Evolutionary conservation across 2,797 vertebrate genomes (phyloP).

Genomic region (Aphelocoma californica): DNA sequence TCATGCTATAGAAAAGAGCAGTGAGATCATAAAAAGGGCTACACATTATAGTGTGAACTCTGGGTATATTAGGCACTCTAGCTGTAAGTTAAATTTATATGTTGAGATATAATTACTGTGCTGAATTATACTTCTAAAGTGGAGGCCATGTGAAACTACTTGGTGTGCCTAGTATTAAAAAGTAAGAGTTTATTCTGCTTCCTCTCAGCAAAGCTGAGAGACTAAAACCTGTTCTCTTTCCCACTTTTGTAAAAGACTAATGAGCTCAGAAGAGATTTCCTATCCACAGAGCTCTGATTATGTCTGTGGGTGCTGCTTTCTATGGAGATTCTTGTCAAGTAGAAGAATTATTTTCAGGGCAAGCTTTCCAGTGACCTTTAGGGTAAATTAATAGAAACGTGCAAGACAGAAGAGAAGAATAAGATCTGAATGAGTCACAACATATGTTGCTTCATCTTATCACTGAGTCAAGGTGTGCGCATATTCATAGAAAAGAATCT

Average conservation of each 20-base stretch:
- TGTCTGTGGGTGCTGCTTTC: neutral
- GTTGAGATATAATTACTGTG: slow-evolving; percentile 11
- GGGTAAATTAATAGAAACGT: neutral
- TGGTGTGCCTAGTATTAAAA: neutral
- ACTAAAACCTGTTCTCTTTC: neutral
- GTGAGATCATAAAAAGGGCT: neutral
- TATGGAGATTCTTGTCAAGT: neutral
- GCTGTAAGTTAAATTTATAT: neutral
- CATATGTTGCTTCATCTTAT: neutral
- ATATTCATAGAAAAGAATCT: neutral
- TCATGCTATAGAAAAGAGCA: neutral
- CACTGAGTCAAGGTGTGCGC: neutral
- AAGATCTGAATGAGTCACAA: neutral
- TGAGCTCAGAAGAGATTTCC: neutral
- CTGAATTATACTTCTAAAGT: neutral
- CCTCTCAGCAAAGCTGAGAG: neutral
- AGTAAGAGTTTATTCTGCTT: neutral
- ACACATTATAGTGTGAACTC: neutral
- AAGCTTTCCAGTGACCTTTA: neutral
- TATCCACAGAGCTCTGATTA: neutral
- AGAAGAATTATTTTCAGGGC: neutral
- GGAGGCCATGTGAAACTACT: neutral
- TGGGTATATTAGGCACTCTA: neutral
- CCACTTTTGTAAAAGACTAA: neutral
- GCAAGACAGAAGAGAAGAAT: neutral